These are phyloP conservation scores for Dasyornis broadbenti DNA, from an alignment of 2,113 vertebrate genomes.

Conservation along the genomic window DNA sequence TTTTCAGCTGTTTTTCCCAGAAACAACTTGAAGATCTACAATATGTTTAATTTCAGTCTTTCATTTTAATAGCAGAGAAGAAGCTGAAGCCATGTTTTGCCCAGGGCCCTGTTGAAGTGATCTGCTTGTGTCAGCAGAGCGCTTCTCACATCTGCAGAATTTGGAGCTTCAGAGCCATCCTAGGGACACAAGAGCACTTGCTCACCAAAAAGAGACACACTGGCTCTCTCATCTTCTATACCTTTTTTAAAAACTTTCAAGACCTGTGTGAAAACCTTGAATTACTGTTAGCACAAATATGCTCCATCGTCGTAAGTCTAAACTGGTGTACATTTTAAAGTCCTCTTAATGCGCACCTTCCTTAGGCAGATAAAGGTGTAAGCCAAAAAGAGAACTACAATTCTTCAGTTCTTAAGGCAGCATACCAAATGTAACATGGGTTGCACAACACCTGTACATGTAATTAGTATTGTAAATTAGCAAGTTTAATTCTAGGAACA, in stretches of 20 bases:
- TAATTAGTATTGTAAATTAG: neutral
- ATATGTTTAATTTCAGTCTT: neutral
- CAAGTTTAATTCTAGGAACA: neutral
- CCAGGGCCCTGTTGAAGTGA: neutral
- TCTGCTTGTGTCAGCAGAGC: neutral
- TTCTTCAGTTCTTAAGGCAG: neutral
- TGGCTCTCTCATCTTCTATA: neutral
- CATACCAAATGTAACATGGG: neutral
- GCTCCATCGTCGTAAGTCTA: neutral
- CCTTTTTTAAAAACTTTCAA: neutral
- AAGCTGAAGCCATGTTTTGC: neutral
- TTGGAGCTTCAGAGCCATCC: neutral
- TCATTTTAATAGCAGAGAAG: neutral
- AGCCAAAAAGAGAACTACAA: neutral
- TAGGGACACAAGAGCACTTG: neutral
- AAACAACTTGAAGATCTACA: neutral
- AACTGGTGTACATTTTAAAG: neutral
- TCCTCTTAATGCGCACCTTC: neutral
- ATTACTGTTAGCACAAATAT: neutral
- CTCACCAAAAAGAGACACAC: neutral
- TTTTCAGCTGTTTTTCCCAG: neutral
- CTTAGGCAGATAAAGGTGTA: neutral
- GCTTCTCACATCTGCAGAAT: neutral
- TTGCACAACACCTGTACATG: neutral
- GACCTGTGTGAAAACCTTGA: neutral